A percentile compares a stretch with the other conserved stretches of the same genome.
phyloP scores from a whole-genome alignment of 2,113 vertebrate genomes.

The Anas platyrhynchos region DNA sequence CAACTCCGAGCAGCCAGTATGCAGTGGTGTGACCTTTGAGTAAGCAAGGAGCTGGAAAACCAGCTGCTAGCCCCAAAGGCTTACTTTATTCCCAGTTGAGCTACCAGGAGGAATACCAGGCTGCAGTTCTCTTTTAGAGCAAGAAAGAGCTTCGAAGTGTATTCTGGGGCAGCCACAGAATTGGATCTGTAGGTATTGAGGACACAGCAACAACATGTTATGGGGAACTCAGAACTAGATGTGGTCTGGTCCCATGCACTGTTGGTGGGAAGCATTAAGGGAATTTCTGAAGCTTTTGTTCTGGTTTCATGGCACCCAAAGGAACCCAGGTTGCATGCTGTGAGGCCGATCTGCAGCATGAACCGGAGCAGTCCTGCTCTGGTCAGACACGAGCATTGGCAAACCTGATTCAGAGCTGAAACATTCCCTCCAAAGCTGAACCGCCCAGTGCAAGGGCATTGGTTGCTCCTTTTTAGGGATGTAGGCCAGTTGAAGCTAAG shows the following conservation, averaged over 20 bases:
- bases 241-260: not conserved
- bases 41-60: not conserved
- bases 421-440: not conserved
- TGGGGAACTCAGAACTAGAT: not conserved
- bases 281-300: not conserved
- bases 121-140: not conserved
- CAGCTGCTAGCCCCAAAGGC: not conserved
- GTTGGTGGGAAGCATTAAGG: not conserved
- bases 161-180: not conserved
- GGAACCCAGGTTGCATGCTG: not conserved
- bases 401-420: not conserved
- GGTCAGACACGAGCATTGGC: accelerated
- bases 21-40: not conserved
- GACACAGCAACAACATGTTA: not conserved
- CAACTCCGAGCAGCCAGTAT: not conserved
- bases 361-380: not conserved
- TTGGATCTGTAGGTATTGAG: not conserved
- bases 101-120: not conserved
- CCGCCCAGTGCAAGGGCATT: accelerated
- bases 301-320: not conserved
- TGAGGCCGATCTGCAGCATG: not conserved
- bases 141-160: not conserved
- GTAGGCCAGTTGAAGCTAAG: not conserved
- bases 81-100: not conserved
- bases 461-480: not conserved